These are phyloP conservation scores for Ectemnius lituratus DNA, from an alignment of 2,888 invertebrate genomes.

Conservation along the genomic window DNA sequence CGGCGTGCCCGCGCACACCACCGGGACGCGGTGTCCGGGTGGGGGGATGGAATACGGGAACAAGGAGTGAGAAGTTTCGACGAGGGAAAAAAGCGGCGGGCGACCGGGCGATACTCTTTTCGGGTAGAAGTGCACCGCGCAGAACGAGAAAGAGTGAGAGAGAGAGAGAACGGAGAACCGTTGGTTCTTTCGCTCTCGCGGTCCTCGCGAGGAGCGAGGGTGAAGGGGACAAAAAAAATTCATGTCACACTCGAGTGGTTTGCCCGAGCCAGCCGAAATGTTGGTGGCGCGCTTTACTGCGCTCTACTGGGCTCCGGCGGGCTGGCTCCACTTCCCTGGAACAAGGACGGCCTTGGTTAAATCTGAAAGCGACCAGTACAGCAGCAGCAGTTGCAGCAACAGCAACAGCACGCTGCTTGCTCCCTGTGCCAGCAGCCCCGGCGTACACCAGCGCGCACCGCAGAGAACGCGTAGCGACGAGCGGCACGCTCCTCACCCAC, in stretches of 20 bases:
- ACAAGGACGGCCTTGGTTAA: constrained; percentile 60
- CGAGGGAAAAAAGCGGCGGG: constrained; percentile 27
- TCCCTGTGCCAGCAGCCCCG: constrained; percentile 3
- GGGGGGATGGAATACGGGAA: background rate
- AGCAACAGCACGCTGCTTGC: constrained; percentile 12
- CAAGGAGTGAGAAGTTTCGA: constrained; percentile 39
- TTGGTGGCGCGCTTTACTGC: constrained; percentile 54
- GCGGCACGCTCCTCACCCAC: background rate
- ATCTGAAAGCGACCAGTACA: constrained; percentile 56
- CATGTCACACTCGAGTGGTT: constrained; percentile 62
- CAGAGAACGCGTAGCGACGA: background rate
- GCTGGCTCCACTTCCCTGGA: constrained; percentile 60
- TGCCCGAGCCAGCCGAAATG: constrained; percentile 51
- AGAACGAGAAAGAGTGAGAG: background rate
- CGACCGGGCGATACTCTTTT: constrained; percentile 39
- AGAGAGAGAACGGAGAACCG: background rate
- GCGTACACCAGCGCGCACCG: background rate
- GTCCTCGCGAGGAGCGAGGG: background rate
- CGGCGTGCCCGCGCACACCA: background rate
- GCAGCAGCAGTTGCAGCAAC: constrained; percentile 40
- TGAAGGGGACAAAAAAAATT: constrained; percentile 48
- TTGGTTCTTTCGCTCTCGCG: too few relatives aligned
- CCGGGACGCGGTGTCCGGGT: too few relatives aligned
- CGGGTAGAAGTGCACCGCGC: constrained; percentile 35
- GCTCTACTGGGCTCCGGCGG: constrained; percentile 57